Base-by-base conservation (phyloP, 1,140 invertebrate genomes). In the Drosophila nasuta region DNA sequence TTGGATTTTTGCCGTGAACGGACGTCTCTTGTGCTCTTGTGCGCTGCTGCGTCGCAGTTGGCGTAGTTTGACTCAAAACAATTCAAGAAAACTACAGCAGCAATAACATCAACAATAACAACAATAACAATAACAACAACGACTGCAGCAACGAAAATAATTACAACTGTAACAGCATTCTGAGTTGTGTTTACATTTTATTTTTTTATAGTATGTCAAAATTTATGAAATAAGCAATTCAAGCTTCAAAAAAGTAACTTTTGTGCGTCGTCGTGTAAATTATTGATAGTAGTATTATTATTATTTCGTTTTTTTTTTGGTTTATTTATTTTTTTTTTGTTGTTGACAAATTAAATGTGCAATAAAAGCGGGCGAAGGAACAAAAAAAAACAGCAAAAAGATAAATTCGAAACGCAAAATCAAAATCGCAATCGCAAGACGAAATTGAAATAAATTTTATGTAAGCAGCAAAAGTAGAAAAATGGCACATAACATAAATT, bases 41-140 rank as follows among this genome's bases (percentile, higher is more conserved):
- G 71, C 71, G 75, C 75, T 69, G 75, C 71, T 73, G 70, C 75
- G 72, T 77, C 65, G 72, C 75, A 77, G 75, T 74, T 77, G 41
- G 71, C 75, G 76, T 75, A 70, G 66, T 75, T 75, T 25, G 46
- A 75, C 48, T 70, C 66, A 71, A 75, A 58, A 75, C 71, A 68
- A 74, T 77, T 77, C 59, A 57, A 56, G 30, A 10, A 43, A 58
- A 77, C 65, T 38, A 38, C 38, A 49, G 56, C 54, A 43, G 49
- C 63, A 68, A 70, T 45, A 54, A 54, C 54, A 54, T 48, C 41
- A 62, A 41, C 20, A 25, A 25, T 20, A 20, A 20, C 15, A 15
- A 15, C 15, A 15, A 15, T 17, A 35, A 49, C 8, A 71, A 70
- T 7, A 57, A 59, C 10, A 60, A 60, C 20, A 71, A 65, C 30